Conservation (phyloP, 1,140 invertebrate genomes). For the Stegodyphus mimosarum region DNA sequence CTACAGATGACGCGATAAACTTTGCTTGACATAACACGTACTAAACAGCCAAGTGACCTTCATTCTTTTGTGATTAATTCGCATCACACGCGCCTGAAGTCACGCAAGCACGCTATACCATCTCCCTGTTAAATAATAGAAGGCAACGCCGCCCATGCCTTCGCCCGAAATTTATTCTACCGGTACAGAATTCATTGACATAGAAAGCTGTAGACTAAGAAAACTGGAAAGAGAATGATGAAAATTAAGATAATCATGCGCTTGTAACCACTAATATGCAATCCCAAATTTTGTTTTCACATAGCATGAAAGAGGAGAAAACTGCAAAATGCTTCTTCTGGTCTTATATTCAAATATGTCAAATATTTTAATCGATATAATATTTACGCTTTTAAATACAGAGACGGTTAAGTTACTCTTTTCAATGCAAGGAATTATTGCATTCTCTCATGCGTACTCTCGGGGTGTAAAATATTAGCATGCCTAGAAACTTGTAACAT, state of each 20-base stretch:
- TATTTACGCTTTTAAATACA: too few relatives aligned
- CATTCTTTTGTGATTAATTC: conserved; percentile 48
- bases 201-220: background rate
- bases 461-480: too few relatives aligned
- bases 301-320: too few relatives aligned
- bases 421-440: too few relatives aligned
- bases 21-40: conserved; percentile 55
- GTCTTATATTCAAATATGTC: too few relatives aligned
- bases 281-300: background rate
- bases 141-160: background rate
- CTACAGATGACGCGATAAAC: conserved; percentile 50
- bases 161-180: conserved; percentile 26
- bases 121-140: background rate
- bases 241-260: background rate
- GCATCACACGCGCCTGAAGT: background rate
- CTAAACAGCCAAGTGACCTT: conserved; percentile 52
- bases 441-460: too few relatives aligned
- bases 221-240: background rate
- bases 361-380: too few relatives aligned
- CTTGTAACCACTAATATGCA: background rate
- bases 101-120: conserved; percentile 46
- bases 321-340: too few relatives aligned
- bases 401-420: too few relatives aligned
- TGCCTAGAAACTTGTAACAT: too few relatives aligned
- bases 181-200: background rate